Evolutionary conservation across 2,888 invertebrate genomes (phyloP), one percentile per base, ranked within the genome.

Genomic region (Colletes collaris): DNA sequence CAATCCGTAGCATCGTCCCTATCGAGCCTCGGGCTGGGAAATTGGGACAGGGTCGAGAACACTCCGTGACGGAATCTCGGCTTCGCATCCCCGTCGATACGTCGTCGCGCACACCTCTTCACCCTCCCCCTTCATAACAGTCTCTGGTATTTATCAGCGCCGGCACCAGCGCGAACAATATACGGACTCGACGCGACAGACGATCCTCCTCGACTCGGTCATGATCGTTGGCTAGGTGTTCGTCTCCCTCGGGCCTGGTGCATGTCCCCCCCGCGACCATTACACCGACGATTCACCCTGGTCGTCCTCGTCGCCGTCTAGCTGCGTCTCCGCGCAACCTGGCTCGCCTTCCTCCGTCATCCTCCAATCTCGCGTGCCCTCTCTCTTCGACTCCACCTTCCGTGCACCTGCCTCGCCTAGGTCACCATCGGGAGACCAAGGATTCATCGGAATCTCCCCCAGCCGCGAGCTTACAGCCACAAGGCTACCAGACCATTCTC

Each of bases 41-140:
- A 81, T 71, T 75, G 71, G 81, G 79, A 71, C 81, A 81, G 79
- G 79, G 71, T 79, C 79, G 79, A 74, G 81, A 79, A 75, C 74
- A 71, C 68, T 71, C 64, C 68, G 50, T 56, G 68, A 67, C 64
- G 70, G 73, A 67, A 59, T 19, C 46, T 35, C 66, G 66, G 66
- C 50, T 58, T 27, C 55, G 4, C 66, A 52, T 74, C 70, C 44
- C 70, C 67, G 55, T 72, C 69, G 65, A 73, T 76, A 66, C 68
- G 16, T 50, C 55, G 56, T 37, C 49, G 27, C 55, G 37, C 60
- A 16, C 59, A 19, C 35, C 13, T 16, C n/a, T 40, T 50, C 44
- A 49, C 27, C 40, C 44, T n/a, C 7, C n/a, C 44, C 37, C 7
- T 68, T 64, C 67, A 53, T 68, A 75, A 77, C 75, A 77, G 60